Evolutionary conservation across 2,888 invertebrate genomes (phyloP).

Genomic region (Drosophila conformis): DNA sequence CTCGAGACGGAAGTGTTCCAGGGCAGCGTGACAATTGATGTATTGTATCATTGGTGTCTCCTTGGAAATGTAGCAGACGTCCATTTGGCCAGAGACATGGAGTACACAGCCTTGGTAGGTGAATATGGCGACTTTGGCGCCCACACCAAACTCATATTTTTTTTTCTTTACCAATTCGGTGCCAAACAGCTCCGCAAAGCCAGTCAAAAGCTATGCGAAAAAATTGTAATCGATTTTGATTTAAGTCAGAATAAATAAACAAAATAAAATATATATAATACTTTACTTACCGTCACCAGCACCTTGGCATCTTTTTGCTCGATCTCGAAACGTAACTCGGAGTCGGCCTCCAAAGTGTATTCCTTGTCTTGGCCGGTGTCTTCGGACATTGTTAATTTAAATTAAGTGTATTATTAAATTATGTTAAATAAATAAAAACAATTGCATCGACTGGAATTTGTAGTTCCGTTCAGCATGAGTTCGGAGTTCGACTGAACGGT

Average conservation of each 20-base stretch:
- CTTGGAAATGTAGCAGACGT: constrained; percentile 97
- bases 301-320: constrained; percentile 94
- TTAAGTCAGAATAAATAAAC: neutral
- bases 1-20: constrained; percentile 94
- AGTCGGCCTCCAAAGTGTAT: constrained; percentile 93
- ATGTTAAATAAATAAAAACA: constrained; percentile 4
- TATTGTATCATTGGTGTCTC: constrained; percentile 99
- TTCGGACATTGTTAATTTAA: constrained; percentile 62
- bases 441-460: neutral
- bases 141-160: constrained; percentile 94
- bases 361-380: constrained; percentile 85
- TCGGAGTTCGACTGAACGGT: neutral
- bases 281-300: constrained; percentile 88
- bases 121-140: constrained; percentile 97
- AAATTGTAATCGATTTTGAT: neutral
- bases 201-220: constrained; percentile 90
- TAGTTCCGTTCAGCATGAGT: neutral
- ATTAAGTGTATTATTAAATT: neutral
- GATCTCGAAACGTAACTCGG: constrained; percentile 97
- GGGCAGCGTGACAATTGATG: constrained; percentile 96
- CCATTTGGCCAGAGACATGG: constrained; percentile 94
- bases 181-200: constrained; percentile 98
- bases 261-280: neutral
- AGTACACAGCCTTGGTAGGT: constrained; percentile 98
- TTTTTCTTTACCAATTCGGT: constrained; percentile 97